Percentiles rank a stretch among this genome's conserved stretches.
Evolutionary conservation across 2,113 vertebrate genomes (phyloP).

Genomic region (Terrapene triunguis): DNA sequence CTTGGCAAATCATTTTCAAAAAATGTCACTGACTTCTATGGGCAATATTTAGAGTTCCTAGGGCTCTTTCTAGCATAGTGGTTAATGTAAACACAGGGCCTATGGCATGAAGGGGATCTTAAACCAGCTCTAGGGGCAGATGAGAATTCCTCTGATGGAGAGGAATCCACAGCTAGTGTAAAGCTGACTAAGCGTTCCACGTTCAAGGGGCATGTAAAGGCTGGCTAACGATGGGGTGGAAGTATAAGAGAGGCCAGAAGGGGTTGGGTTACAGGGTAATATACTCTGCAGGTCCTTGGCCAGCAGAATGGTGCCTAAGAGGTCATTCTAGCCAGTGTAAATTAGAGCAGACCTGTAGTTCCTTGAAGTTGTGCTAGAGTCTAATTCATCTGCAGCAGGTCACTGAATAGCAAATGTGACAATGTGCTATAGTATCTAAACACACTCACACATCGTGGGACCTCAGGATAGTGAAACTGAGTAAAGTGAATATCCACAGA

Average conservation of each 20-base stretch:
- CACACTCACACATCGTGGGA: not conserved
- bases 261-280: too few species aligned
- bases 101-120: not conserved
- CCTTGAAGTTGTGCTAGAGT: too few species aligned
- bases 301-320: too few species aligned
- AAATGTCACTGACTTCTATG: accelerated
- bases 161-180: not conserved
- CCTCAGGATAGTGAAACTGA: not conserved
- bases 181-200: not conserved
- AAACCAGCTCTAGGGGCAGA: not conserved
- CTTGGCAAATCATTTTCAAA: not conserved
- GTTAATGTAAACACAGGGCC: not conserved
- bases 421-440: too few species aligned
- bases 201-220: not conserved
- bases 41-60: not conserved
- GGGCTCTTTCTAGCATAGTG: not conserved
- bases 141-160: not conserved
- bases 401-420: too few species aligned
- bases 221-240: not conserved
- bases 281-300: too few species aligned
- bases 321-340: too few species aligned
- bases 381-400: too few species aligned
- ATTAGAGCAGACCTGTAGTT: too few species aligned
- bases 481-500: accelerated
- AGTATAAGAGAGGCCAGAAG: not conserved